These are phyloP conservation scores for Trinorchestia longiramus DNA, from an alignment of 1,140 invertebrate genomes.

Conservation along the genomic window DNA sequence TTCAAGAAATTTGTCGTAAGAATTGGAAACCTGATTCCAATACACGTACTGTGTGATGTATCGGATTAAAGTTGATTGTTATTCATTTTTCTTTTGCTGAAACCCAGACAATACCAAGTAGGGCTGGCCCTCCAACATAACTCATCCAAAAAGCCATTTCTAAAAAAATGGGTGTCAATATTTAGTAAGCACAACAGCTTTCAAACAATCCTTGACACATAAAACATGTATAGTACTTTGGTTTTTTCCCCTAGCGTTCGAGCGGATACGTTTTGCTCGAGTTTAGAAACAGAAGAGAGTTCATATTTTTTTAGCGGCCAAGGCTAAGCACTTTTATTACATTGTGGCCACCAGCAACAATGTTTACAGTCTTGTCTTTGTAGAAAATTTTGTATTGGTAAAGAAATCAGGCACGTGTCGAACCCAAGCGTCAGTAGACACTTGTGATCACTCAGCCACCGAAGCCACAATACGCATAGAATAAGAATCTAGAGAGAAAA, in stretches of 20 bases:
- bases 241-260: neutral
- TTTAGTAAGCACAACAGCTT: neutral
- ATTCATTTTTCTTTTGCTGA: neutral
- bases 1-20: too few species aligned
- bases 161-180: neutral
- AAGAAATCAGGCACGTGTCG: neutral
- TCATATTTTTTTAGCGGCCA: neutral
- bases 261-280: neutral
- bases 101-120: neutral
- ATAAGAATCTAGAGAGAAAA: too few species aligned
- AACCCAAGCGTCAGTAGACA: neutral
- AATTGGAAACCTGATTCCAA: too few species aligned
- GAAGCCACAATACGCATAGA: too few species aligned
- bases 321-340: neutral
- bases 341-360: neutral
- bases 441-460: too few species aligned
- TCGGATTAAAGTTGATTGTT: too few species aligned
- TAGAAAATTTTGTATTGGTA: neutral
- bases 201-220: neutral
- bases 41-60: too few species aligned
- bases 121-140: neutral
- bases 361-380: neutral
- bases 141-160: neutral
- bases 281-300: neutral
- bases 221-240: neutral